phyloP scores from a whole-genome alignment of 2,888 invertebrate species.

The Andrena bucephala region DNA sequence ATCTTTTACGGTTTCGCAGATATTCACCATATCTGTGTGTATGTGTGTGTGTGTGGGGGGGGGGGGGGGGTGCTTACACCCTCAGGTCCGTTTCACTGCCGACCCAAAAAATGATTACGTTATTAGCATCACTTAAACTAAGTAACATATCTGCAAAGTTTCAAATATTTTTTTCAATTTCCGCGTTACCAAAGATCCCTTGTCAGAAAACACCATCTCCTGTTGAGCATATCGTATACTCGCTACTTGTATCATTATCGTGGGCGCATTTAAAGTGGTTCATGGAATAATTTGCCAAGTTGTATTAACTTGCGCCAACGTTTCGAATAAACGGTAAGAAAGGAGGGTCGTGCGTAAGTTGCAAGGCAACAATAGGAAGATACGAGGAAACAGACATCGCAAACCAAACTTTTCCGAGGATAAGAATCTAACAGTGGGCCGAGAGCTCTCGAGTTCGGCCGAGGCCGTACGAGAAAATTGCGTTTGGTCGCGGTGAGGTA shows the following conservation, averaged over 20 bases:
- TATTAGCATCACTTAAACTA: too few relatives aligned
- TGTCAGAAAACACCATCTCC: too few relatives aligned
- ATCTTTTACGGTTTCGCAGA: too few relatives aligned
- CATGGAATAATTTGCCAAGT: conserved; percentile 40
- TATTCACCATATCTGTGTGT: too few relatives aligned
- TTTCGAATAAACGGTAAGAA: conserved; percentile 36
- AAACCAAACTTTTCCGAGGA: conserved; percentile 49
- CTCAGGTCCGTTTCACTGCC: too few relatives aligned
- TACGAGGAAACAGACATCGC: conserved; percentile 49
- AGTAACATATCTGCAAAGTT: too few relatives aligned
- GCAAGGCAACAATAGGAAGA: conserved; percentile 44
- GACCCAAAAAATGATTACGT: too few relatives aligned
- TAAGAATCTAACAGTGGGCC: conserved; percentile 61
- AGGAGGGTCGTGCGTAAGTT: conserved; percentile 18
- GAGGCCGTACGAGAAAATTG: conserved; percentile 41
- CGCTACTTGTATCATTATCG: conserved; percentile 9
- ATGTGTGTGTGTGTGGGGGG: too few relatives aligned
- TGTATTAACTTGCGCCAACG: conserved; percentile 33
- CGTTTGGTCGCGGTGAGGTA: conserved; percentile 38
- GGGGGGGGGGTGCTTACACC: too few relatives aligned
- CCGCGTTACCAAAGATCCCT: too few relatives aligned
- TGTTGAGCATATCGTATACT: too few relatives aligned
- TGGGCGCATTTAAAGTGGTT: conserved; percentile 7
- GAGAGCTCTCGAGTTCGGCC: conserved; percentile 13
- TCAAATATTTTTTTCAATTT: too few relatives aligned